Base-by-base conservation (phyloP, 2,888 invertebrate species). In the Phalera bucephala region DNA sequence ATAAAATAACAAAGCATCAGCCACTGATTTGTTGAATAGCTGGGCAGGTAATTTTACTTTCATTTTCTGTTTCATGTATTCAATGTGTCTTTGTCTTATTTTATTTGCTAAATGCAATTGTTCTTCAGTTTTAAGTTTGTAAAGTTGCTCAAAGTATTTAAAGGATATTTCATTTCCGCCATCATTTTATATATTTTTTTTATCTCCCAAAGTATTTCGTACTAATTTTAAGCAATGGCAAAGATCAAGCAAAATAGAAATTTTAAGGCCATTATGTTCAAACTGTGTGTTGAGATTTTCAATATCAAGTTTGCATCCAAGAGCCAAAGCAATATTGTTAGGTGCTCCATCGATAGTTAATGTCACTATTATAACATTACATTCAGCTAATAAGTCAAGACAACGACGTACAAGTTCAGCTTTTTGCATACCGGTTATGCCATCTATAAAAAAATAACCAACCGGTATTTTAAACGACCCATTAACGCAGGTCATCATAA, bases 391-490 rank as follows among this genome's bases (percentile, higher is more conserved):
- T 9, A 33, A 11, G 26, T 33, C 13, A 2, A 33, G 19, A 26
- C 32, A 33, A 19, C 17, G 10, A 3, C 26, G 25, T 10, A 33
- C 25, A 7, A 33, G 17, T 19, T 17, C 26, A 10, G 32, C 17
- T 17, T 23, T 23, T 23, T 23, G 9, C 8, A 8, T 3, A 2
- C 23, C 23, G 8, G 23, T 7, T 10, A 23, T 12, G n/a, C 31
- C 15, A 15, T 39, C 7, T 7, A 35, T 30, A 2, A 39, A 31
- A 36, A 43, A 43, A 33, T 33, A 42, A 4, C 30, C 37, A 8
- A 42, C 23, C 11, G 37, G 42, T 30, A 42, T 15, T 33, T 42
- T 39, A 26, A 34, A 43, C 7, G 19, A 31, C 4, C 27, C 20
- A 19, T 38, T 43, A 7, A 43, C 25, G 1, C 30, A 31, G 22